These are phyloP conservation scores for Ammodytes dubius DNA, from an alignment of 2,113 vertebrate species.

Conservation along the genomic window DNA sequence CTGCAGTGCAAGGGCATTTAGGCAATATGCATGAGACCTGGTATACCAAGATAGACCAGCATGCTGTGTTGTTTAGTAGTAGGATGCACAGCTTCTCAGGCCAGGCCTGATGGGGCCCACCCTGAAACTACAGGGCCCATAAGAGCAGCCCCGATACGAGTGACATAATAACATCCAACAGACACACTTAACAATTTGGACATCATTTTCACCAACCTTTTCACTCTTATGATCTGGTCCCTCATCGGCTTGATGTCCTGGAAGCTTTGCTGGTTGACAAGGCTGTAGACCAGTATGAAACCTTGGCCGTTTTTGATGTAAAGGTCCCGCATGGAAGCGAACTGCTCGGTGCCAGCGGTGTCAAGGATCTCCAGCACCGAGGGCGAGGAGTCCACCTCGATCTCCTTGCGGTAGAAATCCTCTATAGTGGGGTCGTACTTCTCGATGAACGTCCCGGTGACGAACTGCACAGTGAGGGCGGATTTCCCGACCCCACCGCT, in stretches of 20 bases:
- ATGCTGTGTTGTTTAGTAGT: slow-evolving; percentile 24
- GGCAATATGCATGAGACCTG: slow-evolving; percentile 21
- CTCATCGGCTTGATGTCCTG: slow-evolving; percentile 97
- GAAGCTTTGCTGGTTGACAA: slow-evolving; percentile 98
- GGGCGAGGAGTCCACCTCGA: slow-evolving; percentile 96
- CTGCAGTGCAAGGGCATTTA: slow-evolving; percentile 15
- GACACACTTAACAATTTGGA: slow-evolving; percentile 9
- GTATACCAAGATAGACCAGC: slow-evolving; percentile 42
- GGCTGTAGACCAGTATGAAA: slow-evolving; percentile 96
- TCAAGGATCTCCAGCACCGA: slow-evolving; percentile 97
- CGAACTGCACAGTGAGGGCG: slow-evolving; percentile 97
- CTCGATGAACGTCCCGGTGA: slow-evolving; percentile 96
- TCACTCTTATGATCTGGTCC: slow-evolving; percentile 97
- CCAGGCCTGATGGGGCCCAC: slow-evolving; percentile 52
- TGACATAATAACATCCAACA: slow-evolving; percentile 2
- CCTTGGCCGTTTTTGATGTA: slow-evolving; percentile 98
- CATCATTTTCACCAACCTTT: slow-evolving; percentile 85
- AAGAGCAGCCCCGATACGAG: slow-evolving; percentile 6
- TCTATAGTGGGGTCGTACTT: slow-evolving; percentile 98
- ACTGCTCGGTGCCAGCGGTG: slow-evolving; percentile 97
- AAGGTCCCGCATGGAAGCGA: slow-evolving; percentile 96
- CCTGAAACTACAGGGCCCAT: slow-evolving; percentile 38
- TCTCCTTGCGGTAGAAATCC: slow-evolving; percentile 98
- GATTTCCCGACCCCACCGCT: slow-evolving; percentile 97
- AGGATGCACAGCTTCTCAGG: slow-evolving; percentile 49